These are phyloP conservation scores for Brachyalestes nurse DNA, from an alignment of 2,797 vertebrate species.

Conservation along the genomic window DNA sequence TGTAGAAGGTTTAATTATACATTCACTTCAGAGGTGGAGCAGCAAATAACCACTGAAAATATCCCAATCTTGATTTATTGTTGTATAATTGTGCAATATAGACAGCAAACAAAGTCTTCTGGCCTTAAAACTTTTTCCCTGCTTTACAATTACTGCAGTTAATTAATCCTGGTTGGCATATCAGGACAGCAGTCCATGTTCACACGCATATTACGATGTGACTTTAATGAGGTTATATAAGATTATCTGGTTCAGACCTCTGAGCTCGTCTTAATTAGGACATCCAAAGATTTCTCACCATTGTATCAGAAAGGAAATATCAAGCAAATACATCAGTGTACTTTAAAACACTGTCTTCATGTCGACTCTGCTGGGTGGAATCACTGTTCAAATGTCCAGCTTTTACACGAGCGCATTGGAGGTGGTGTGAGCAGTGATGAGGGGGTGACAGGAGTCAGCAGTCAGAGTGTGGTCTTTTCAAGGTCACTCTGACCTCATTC, in stretches of 20 bases:
- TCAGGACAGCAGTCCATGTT: constrained; percentile 64
- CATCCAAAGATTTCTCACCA: constrained; percentile 69
- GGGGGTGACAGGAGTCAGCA: constrained; percentile 66
- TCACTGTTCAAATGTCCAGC: constrained; percentile 4
- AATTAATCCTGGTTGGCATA: not conserved
- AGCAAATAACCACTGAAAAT: not conserved
- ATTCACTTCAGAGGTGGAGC: not conserved
- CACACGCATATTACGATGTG: constrained; percentile 74
- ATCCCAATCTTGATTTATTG: not conserved
- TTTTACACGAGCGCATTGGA: constrained; percentile 14
- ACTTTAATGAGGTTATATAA: constrained; percentile 81
- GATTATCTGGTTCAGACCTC: constrained; percentile 83
- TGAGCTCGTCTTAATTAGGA: constrained; percentile 83
- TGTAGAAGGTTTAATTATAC: not conserved
- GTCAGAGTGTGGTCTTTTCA: constrained; percentile 76
- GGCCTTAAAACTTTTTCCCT: not conserved
- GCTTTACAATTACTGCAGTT: not conserved
- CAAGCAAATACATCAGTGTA: constrained; percentile 24
- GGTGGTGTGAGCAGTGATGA: constrained; percentile 36
- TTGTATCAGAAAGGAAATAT: constrained; percentile 41
- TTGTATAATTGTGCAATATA: not conserved
- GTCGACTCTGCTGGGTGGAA: constrained; percentile 4
- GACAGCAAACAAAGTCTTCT: not conserved
- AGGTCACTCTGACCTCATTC: constrained; percentile 82
- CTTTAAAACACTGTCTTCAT: constrained; percentile 1